Evolutionary conservation across 1,140 invertebrate species (phyloP).

Genomic region (Papilio xuthus): DNA sequence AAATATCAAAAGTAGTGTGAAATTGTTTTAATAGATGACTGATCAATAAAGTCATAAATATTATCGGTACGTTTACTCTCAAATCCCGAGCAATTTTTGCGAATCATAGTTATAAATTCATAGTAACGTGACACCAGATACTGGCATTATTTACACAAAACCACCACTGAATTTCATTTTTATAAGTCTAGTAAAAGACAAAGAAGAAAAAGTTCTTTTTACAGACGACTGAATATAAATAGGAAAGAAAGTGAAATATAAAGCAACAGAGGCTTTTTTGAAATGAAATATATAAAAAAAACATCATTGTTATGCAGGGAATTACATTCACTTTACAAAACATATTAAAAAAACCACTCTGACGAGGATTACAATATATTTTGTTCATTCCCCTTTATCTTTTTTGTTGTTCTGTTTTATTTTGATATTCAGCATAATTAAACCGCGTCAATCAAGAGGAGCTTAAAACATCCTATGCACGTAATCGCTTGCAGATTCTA

Average conservation of each 20-base stretch:
- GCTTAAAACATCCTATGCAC: conserved; percentile 15
- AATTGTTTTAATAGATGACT: conserved; percentile 11
- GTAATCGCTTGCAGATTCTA: conserved; percentile 6
- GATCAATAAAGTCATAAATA: conserved; percentile 20
- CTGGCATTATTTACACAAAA: not conserved
- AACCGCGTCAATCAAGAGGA: conserved; percentile 15
- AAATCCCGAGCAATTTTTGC: not conserved
- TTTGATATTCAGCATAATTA: conserved; percentile 23
- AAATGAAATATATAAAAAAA: no score
- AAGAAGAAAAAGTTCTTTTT: no score
- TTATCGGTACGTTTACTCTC: not conserved
- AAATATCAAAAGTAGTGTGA: not conserved
- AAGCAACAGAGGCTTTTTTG: no score
- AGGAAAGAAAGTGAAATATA: no score
- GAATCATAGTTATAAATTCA: not conserved
- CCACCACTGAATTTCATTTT: no score
- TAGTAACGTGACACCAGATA: not conserved
- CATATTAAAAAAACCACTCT: not conserved
- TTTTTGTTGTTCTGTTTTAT: conserved; percentile 19
- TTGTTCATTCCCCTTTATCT: conserved; percentile 1
- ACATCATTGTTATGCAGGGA: no score
- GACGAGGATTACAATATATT: conserved; percentile 6
- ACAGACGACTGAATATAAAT: no score
- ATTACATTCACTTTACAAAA: not conserved
- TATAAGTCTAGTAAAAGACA: no score